Conservation (phyloP, 2,888 invertebrate species). For the Eupeodes luniger region DNA sequence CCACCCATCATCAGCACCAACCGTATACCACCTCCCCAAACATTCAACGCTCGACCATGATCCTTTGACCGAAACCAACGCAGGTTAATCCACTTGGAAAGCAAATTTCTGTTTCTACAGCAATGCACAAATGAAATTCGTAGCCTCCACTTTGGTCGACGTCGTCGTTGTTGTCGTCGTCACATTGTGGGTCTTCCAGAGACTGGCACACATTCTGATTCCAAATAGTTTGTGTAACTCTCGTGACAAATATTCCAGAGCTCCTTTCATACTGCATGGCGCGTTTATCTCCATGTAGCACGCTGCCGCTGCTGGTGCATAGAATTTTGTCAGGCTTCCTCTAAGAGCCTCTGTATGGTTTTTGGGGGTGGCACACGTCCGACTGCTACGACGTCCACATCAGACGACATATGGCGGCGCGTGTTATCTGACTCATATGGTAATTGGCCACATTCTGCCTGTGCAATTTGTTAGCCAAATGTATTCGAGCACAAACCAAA, state of each 20-base stretch:
- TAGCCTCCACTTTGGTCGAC: slow-evolving; percentile 17
- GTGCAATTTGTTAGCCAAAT: slow-evolving; percentile 58
- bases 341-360: slow-evolving; percentile 20
- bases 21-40: background rate
- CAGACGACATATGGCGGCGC: slow-evolving; percentile 54
- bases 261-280: background rate
- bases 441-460: slow-evolving; percentile 71
- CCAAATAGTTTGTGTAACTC: slow-evolving; percentile 36
- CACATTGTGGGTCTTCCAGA: slow-evolving; percentile 65
- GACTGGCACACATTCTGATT: slow-evolving; percentile 46
- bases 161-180: slow-evolving; percentile 22
- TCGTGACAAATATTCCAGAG: slow-evolving; percentile 28
- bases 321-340: slow-evolving; percentile 70
- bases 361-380: slow-evolving; percentile 24
- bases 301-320: background rate
- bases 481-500: slow-evolving; percentile 56
- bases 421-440: slow-evolving; percentile 63
- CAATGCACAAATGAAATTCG: slow-evolving; percentile 46
- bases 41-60: slow-evolving; percentile 62
- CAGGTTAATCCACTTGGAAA: slow-evolving; percentile 72
- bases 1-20: background rate
- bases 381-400: no score
- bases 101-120: slow-evolving; percentile 59
- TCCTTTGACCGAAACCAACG: slow-evolving; percentile 64
- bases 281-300: background rate